phyloP scores from a whole-genome alignment of 1,140 invertebrate species.

The Bombus cullumanus region DNA sequence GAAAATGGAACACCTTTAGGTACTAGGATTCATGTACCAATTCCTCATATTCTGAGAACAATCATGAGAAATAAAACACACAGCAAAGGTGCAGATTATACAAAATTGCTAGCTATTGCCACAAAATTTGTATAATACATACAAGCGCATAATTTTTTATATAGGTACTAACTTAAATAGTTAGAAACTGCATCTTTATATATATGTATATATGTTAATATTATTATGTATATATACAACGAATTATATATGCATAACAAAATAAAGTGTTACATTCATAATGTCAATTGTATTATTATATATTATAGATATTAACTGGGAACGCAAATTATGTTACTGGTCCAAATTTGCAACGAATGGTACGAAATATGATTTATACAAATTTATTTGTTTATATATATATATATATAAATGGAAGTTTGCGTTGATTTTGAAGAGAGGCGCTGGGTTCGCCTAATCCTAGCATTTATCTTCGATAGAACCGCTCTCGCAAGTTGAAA shows the following conservation, averaged over 20 bases:
- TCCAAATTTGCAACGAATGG: no score
- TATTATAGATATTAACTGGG: neutral
- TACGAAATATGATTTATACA: no score
- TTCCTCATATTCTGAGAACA: constrained; percentile 95
- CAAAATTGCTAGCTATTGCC: constrained; percentile 96
- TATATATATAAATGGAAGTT: no score
- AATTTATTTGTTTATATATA: no score
- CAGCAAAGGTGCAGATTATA: constrained; percentile 95
- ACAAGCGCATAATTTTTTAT: no score
- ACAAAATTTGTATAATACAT: constrained; percentile 92
- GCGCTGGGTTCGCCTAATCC: no score
- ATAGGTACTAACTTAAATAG: neutral
- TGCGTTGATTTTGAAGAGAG: no score
- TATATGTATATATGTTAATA: neutral
- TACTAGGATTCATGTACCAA: constrained; percentile 96
- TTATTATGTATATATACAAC: neutral
- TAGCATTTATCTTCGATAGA: no score
- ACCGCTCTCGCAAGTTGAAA: no score
- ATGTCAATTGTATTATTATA: neutral
- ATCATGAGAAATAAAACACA: constrained; percentile 92
- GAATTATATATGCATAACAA: neutral
- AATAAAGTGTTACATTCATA: neutral
- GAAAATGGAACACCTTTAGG: constrained; percentile 96
- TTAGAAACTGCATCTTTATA: neutral
- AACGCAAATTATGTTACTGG: neutral